Percentiles rank a stretch among this genome's conserved stretches.
Evolutionary conservation across 2,797 vertebrate species (phyloP).

Genomic region (Erpetoichthys calabaricus): DNA sequence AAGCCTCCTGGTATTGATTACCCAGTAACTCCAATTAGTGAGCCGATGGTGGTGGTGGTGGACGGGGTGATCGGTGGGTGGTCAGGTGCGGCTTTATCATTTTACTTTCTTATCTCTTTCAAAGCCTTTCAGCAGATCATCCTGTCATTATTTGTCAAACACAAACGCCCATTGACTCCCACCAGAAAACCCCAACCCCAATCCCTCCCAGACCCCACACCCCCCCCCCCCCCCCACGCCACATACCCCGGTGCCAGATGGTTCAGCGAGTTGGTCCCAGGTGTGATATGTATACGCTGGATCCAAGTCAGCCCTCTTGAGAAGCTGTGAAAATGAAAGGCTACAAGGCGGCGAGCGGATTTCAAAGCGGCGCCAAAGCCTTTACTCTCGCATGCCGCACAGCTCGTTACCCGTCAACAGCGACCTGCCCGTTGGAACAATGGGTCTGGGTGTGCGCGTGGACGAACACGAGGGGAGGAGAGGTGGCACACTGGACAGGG

Average conservation of each 20-base stretch:
- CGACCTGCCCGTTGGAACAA: no score
- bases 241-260: conserved; percentile 9
- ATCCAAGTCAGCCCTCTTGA: conserved; percentile 8
- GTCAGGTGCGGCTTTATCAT: neutral
- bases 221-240: no score
- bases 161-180: conserved; percentile 12
- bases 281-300: neutral
- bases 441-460: no score
- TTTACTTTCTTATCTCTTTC: conserved; percentile 2
- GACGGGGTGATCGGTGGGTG: neutral
- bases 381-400: no score
- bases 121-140: conserved; percentile 13
- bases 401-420: no score
- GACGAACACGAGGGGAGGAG: no score
- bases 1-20: neutral
- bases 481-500: no score
- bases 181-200: no score
- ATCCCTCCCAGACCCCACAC: no score
- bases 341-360: conserved; percentile 5
- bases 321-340: conserved; percentile 11
- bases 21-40: neutral
- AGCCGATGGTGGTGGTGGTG: neutral
- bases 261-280: conserved; percentile 9
- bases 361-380: no score
- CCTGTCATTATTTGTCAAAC: conserved; percentile 14